Percentiles rank a stretch among this genome's conserved stretches.
Evolutionary conservation across 2,888 invertebrate genomes (phyloP).

Genomic region (Megamerina dolium): DNA sequence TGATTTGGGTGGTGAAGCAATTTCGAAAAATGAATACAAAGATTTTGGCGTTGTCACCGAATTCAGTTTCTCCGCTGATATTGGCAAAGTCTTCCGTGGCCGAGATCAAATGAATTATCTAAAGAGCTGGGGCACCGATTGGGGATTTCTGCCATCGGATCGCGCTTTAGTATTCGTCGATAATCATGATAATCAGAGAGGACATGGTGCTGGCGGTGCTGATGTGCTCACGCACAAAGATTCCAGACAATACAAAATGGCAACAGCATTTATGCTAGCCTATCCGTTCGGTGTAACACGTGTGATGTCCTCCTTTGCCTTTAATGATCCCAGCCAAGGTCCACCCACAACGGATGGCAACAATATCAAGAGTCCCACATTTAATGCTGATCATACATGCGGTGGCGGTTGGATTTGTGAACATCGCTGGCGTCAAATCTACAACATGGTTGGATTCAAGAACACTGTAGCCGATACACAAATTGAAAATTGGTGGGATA

Average conservation of each 20-base stretch:
- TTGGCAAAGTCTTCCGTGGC: constrained; percentile 56
- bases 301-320: constrained; percentile 81
- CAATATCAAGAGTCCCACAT: constrained; percentile 59
- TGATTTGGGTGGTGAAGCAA: constrained; percentile 56
- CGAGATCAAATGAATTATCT: constrained; percentile 61
- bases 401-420: constrained; percentile 75
- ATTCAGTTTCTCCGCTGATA: constrained; percentile 52
- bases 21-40: constrained; percentile 52
- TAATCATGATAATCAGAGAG: constrained; percentile 88
- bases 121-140: constrained; percentile 59
- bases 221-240: constrained; percentile 64
- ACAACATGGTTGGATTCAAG: constrained; percentile 70
- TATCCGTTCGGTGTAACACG: constrained; percentile 75
- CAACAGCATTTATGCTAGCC: constrained; percentile 83
- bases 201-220: constrained; percentile 58
- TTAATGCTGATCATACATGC: constrained; percentile 58
- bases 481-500: constrained; percentile 73
- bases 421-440: constrained; percentile 79
- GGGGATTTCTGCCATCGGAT: constrained; percentile 59
- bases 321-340: constrained; percentile 57
- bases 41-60: constrained; percentile 66
- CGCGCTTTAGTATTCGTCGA: constrained; percentile 77
- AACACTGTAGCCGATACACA: constrained; percentile 59
- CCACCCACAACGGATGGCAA: constrained; percentile 61
- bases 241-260: constrained; percentile 67